These are phyloP conservation scores for Drosophila emarginata DNA, from an alignment of 2,888 invertebrate genomes.

Conservation along the genomic window DNA sequence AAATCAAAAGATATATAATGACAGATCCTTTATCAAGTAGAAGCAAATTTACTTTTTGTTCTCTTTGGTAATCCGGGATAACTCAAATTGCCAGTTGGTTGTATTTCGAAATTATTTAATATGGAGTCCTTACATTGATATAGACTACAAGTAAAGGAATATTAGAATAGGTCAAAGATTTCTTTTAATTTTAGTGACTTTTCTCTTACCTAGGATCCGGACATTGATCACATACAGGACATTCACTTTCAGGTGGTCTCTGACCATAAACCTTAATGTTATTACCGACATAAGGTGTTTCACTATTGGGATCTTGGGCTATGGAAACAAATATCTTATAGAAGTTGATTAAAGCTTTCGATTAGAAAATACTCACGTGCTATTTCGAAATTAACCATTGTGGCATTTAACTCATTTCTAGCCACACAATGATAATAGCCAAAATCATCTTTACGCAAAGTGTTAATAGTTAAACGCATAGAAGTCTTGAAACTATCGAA, in stretches of 20 bases:
- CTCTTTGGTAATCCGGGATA: slow-evolving; percentile 84
- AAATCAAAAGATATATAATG: background rate
- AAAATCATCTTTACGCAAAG: slow-evolving; percentile 87
- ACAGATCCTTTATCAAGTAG: background rate
- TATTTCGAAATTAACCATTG: slow-evolving; percentile 88
- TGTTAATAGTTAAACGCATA: slow-evolving; percentile 90
- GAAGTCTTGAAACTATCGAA: slow-evolving; percentile 85
- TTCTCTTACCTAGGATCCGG: slow-evolving; percentile 82
- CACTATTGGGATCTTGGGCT: slow-evolving; percentile 84
- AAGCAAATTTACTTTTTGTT: slow-evolving; percentile 73
- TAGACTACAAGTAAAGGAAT: slow-evolving; percentile 75
- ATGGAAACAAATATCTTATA: background rate
- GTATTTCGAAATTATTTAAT: slow-evolving; percentile 85
- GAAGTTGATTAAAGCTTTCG: too few relatives aligned
- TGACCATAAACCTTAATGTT: slow-evolving; percentile 84
- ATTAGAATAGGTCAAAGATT: background rate
- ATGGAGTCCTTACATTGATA: slow-evolving; percentile 85
- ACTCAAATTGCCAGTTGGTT: slow-evolving; percentile 85
- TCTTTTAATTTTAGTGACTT: slow-evolving; percentile 17
- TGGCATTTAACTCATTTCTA: slow-evolving; percentile 91
- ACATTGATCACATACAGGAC: slow-evolving; percentile 86
- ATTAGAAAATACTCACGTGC: slow-evolving; percentile 84
- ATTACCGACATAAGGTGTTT: slow-evolving; percentile 83
- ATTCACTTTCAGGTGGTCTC: slow-evolving; percentile 86
- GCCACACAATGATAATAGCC: slow-evolving; percentile 92